A percentile compares a stretch with the other conserved stretches of the same genome.
Evolutionary conservation across 2,113 vertebrate species (phyloP).

Genomic region (Indri indri): DNA sequence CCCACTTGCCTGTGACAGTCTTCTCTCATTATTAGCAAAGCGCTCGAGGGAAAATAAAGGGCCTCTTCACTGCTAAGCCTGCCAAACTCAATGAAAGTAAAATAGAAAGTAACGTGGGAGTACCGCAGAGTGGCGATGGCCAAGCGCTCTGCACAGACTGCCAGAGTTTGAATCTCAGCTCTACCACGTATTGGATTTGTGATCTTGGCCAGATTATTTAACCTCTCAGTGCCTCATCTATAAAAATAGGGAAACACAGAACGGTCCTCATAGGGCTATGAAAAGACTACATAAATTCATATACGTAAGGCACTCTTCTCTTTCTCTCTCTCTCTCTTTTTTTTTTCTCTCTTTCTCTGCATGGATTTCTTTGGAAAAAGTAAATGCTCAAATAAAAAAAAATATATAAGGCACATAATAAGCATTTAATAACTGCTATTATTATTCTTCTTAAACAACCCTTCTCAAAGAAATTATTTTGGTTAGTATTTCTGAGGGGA

Average conservation of each 20-base stretch:
- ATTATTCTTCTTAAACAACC: neutral
- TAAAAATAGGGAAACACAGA: neutral
- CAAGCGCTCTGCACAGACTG: neutral
- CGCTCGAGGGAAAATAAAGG: neutral
- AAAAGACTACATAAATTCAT: neutral
- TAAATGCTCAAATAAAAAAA: too few relatives aligned
- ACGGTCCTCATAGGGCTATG: neutral
- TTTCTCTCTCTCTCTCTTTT: too few relatives aligned
- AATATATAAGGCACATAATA: neutral
- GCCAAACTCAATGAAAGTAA: neutral
- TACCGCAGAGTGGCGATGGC: neutral
- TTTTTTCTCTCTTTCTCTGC: too few relatives aligned
- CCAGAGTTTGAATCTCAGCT: neutral
- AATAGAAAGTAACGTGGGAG: fast-evolving
- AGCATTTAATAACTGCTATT: neutral
- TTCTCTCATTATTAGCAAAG: neutral
- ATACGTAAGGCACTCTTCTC: neutral
- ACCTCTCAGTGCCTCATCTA: neutral
- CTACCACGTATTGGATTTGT: neutral
- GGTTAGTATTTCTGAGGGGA: neutral
- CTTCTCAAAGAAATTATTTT: neutral
- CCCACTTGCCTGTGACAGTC: neutral
- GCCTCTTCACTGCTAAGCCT: neutral
- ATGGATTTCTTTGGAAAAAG: too few relatives aligned
- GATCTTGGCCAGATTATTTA: neutral